These are phyloP conservation scores for Lacerta bilineata DNA, from an alignment of 2,797 vertebrate species.

Conservation along the genomic window DNA sequence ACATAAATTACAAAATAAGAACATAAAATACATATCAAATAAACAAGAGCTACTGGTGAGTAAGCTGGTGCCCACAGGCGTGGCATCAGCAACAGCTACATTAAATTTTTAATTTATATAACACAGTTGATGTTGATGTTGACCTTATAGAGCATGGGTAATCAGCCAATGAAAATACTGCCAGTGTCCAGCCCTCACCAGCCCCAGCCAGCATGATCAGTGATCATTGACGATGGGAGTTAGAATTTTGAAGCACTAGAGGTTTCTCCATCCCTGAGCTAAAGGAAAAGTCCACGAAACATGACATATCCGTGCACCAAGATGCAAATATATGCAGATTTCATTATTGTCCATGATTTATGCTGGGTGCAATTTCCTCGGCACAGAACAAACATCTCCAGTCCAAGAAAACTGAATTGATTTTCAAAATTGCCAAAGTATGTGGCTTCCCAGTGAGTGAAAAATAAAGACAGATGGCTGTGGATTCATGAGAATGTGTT, in stretches of 20 bases:
- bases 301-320: not conserved
- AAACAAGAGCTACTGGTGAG: too few species aligned
- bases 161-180: too few species aligned
- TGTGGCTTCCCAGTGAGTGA: constrained; percentile 27
- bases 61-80: too few species aligned
- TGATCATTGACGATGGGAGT: not conserved
- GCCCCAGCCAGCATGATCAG: too few species aligned
- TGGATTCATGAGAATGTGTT: not conserved
- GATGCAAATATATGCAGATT: not conserved
- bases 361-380: not conserved
- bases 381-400: not conserved
- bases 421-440: constrained; percentile 51
- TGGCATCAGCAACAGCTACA: too few species aligned
- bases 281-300: not conserved
- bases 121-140: too few species aligned
- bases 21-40: too few species aligned
- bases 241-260: not conserved
- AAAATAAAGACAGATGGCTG: constrained; percentile 52
- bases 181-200: too few species aligned
- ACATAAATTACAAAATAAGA: too few species aligned
- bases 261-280: not conserved
- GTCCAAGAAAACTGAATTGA: constrained; percentile 39
- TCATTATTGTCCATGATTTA: not conserved
- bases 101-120: too few species aligned
- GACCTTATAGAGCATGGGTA: too few species aligned